Percentiles rank a stretch among this genome's conserved stretches.
phyloP scores from a whole-genome alignment of 2,888 invertebrate genomes.

The Lordiphosa andalusiaca region DNA sequence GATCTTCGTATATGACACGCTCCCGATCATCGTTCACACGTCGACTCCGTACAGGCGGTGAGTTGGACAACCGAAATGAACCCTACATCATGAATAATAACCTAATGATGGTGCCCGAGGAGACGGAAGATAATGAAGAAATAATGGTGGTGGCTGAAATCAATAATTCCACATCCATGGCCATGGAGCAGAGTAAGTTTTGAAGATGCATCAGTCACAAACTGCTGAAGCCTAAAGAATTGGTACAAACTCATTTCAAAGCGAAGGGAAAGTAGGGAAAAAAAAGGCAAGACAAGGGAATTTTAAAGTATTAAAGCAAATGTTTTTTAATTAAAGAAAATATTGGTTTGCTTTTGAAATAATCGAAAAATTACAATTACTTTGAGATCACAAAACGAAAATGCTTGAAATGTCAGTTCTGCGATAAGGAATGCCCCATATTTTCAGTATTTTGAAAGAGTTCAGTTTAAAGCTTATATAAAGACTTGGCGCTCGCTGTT shows the following conservation, averaged over 20 bases:
- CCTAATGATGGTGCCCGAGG: conserved; percentile 68
- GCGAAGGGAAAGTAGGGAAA: no score
- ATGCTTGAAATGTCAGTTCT: no score
- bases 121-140: conserved; percentile 69
- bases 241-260: conserved; percentile 11
- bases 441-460: no score
- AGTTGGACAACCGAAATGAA: conserved; percentile 40
- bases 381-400: no score
- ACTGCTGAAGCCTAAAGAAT: neutral
- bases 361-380: no score
- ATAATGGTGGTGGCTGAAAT: conserved; percentile 59
- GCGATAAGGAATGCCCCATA: no score
- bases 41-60: conserved; percentile 45
- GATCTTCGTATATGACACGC: conserved; percentile 72
- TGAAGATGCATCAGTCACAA: conserved; percentile 18
- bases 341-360: no score
- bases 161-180: conserved; percentile 39
- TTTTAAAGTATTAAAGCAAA: no score
- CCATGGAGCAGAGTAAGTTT: conserved; percentile 66
- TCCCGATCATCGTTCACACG: conserved; percentile 68
- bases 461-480: no score
- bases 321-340: no score
- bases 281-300: no score
- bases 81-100: conserved; percentile 58
- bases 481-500: no score